A percentile compares a stretch with the other conserved stretches of the same genome.
phyloP scores from a whole-genome alignment of 2,797 vertebrate species.

The Ciconia nigra region DNA sequence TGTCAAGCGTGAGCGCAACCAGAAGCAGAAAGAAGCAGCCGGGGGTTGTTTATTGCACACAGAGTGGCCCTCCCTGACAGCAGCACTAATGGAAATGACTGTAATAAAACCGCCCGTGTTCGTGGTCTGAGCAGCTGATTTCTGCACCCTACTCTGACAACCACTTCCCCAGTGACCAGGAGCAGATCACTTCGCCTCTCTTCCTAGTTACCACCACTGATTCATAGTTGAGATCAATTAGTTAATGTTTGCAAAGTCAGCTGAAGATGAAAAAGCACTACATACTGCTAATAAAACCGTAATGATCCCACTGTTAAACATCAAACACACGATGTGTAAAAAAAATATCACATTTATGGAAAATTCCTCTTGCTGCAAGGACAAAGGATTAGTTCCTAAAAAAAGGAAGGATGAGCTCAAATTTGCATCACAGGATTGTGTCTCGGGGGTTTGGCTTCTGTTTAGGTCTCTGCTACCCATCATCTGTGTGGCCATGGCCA shows the following conservation, averaged over 20 bases:
- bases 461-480: not conserved
- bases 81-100: not conserved
- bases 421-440: not conserved
- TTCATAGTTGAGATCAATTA: not conserved
- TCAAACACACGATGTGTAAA: constrained; percentile 28
- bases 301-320: constrained; percentile 53
- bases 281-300: constrained; percentile 35
- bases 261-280: constrained; percentile 36
- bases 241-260: constrained; percentile 54
- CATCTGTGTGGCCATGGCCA: not conserved
- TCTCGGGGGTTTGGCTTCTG: not conserved
- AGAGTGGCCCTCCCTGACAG: not conserved
- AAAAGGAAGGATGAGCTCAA: not conserved
- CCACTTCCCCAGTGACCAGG: not conserved
- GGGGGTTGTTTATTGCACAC: not conserved
- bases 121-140: not conserved
- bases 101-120: not conserved
- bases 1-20: not conserved
- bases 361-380: constrained; percentile 10
- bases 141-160: not conserved
- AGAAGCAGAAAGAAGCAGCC: not conserved
- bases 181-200: not conserved
- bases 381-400: not conserved
- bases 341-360: not conserved
- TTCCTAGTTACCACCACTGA: not conserved